Percentiles rank a stretch among this genome's conserved stretches.
phyloP scores from a whole-genome alignment of 2,113 vertebrate species.

The Merops nubicus region DNA sequence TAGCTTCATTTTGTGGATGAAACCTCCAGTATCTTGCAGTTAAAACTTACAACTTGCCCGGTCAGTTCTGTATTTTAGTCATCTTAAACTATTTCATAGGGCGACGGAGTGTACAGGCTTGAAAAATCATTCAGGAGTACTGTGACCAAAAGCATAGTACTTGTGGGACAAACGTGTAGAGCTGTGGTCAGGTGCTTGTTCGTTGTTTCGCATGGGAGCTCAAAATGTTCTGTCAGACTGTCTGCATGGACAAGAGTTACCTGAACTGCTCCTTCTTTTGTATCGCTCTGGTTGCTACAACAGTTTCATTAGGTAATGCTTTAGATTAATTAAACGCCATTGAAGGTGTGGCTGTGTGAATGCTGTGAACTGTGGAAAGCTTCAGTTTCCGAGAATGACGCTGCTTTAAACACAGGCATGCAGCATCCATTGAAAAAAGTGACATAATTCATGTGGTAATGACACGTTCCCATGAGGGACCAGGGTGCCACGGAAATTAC shows the following conservation, averaged over 20 bases:
- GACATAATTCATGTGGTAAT: not conserved
- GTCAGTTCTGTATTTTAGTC: not conserved
- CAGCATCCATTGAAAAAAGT: not conserved
- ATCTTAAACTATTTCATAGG: not conserved
- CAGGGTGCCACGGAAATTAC: rapidly evolving
- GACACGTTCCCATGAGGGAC: not conserved
- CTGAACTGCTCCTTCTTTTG: not conserved
- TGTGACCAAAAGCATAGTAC: rapidly evolving
- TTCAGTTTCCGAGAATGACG: not conserved
- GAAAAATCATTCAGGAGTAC: not conserved
- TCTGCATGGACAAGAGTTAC: rapidly evolving
- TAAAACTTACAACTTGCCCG: not conserved
- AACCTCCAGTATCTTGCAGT: not conserved
- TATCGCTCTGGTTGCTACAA: not conserved
- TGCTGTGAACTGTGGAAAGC: not conserved
- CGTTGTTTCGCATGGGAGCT: rapidly evolving
- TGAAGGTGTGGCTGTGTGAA: not conserved
- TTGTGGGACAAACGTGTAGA: rapidly evolving
- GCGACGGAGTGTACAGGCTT: not conserved
- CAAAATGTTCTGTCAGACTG: not conserved
- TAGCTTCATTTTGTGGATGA: not conserved
- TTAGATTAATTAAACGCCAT: not conserved
- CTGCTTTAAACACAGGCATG: not conserved
- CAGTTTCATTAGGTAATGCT: conserved; percentile 26
- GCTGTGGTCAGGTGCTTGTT: rapidly evolving